phyloP scores from a whole-genome alignment of 2,888 invertebrate species.

The Dasysyrphus albostriatus region DNA sequence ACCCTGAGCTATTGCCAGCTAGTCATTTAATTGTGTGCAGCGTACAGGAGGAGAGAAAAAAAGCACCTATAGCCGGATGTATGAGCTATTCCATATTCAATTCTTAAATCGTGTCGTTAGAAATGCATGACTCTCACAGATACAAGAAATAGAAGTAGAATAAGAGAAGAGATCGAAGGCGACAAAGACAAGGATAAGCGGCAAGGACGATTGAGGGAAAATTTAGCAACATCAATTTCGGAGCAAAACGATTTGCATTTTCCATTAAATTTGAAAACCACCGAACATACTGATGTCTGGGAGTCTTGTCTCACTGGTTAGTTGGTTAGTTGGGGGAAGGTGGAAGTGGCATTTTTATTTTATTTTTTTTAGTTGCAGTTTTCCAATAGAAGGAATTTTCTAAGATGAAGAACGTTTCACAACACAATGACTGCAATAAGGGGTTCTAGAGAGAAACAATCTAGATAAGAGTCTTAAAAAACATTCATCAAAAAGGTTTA shows the following conservation, averaged over 20 bases:
- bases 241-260: slow-evolving; percentile 71
- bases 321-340: background rate
- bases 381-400: slow-evolving; percentile 13
- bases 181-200: background rate
- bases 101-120: slow-evolving; percentile 40
- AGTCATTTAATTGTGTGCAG: slow-evolving; percentile 59
- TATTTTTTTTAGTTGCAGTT: background rate
- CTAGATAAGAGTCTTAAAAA: background rate
- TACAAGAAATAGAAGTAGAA: background rate
- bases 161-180: slow-evolving; percentile 4
- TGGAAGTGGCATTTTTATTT: slow-evolving; percentile 11
- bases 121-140: slow-evolving; percentile 36
- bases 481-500: no score
- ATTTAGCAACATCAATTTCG: slow-evolving; percentile 62
- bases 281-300: slow-evolving; percentile 61
- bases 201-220: slow-evolving; percentile 32
- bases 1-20: background rate
- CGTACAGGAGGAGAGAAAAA: background rate
- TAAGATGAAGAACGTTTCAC: slow-evolving; percentile 15
- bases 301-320: background rate
- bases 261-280: slow-evolving; percentile 70
- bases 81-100: slow-evolving; percentile 19
- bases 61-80: background rate
- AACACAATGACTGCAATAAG: slow-evolving; percentile 36
- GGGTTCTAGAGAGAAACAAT: background rate